Conservation (phyloP, 2,113 vertebrate species). For the Sinocyclocheilus rhinocerous region DNA sequence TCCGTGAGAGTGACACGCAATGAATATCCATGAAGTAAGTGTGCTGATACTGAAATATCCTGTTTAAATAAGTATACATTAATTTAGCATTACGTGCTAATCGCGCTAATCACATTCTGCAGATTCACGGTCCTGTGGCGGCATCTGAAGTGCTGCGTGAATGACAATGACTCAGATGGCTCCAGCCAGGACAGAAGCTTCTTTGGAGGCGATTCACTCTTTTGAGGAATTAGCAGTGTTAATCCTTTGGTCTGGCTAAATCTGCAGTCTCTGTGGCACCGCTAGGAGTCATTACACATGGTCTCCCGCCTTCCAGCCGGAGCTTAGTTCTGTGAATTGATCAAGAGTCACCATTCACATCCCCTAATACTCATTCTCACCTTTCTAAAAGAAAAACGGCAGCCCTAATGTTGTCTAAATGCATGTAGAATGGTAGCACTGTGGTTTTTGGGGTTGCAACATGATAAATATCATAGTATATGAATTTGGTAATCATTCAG, state of each 20-base stretch:
- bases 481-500: too few species aligned
- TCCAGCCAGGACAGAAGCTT: constrained; percentile 38
- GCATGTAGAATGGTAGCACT: neutral
- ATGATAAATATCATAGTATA: neutral
- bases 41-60: neutral
- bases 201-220: constrained; percentile 43
- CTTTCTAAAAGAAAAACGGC: neutral
- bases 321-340: neutral
- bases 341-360: neutral
- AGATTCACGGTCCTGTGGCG: neutral
- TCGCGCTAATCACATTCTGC: too few species aligned
- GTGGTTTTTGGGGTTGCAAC: neutral
- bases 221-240: constrained; percentile 54
- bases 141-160: constrained; percentile 22
- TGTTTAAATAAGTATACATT: too few species aligned
- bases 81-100: too few species aligned
- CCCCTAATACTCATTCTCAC: neutral
- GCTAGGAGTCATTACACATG: constrained; percentile 15
- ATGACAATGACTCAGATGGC: constrained; percentile 40
- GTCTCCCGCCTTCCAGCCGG: neutral
- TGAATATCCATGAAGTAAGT: neutral
- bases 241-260: constrained; percentile 54
- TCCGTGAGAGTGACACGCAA: neutral
- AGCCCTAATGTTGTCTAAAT: neutral
- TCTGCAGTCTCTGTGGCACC: constrained; percentile 42